Conservation (phyloP, 35 echinoderm and acorn worm genomes). For the Ophioderma brevispina region DNA sequence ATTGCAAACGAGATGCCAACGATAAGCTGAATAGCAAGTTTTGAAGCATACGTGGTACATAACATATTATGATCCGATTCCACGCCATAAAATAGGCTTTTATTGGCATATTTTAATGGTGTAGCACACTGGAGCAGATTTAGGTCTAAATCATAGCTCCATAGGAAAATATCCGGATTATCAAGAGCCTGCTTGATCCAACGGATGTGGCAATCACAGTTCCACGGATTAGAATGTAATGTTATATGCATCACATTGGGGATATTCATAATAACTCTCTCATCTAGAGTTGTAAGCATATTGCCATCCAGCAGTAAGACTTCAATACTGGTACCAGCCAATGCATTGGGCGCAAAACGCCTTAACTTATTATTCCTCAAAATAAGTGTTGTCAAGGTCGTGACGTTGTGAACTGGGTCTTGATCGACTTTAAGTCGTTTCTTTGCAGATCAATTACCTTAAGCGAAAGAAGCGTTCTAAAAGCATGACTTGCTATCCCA, state of each 20-base stretch:
- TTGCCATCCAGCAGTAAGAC: conserved; percentile 42
- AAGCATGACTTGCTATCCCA: background rate
- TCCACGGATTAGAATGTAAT: conserved; percentile 53
- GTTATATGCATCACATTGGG: conserved; percentile 13
- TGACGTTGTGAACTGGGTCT: conserved; percentile 37
- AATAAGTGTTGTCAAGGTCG: conserved; percentile 13
- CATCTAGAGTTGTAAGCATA: conserved; percentile 23
- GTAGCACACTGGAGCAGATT: conserved; percentile 34
- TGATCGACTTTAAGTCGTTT: conserved; percentile 11
- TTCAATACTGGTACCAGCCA: conserved; percentile 9
- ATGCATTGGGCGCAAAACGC: conserved; percentile 13
- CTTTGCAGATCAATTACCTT: conserved; percentile 11
- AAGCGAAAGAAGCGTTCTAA: conserved; percentile 3
- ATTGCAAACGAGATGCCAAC: conserved; percentile 78
- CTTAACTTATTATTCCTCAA: conserved; percentile 34
- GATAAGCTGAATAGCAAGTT: conserved; percentile 74
- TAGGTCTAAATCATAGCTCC: background rate
- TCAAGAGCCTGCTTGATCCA: conserved; percentile 53
- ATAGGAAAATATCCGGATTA: background rate
- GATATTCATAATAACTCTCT: conserved; percentile 3
- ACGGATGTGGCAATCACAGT: conserved; percentile 74
- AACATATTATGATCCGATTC: background rate
- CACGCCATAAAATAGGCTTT: background rate
- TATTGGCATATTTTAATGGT: background rate
- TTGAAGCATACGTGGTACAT: conserved; percentile 68